Evolutionary conservation across 1,140 invertebrate genomes (phyloP).

Genomic region (Lasioglossum baleicum): DNA sequence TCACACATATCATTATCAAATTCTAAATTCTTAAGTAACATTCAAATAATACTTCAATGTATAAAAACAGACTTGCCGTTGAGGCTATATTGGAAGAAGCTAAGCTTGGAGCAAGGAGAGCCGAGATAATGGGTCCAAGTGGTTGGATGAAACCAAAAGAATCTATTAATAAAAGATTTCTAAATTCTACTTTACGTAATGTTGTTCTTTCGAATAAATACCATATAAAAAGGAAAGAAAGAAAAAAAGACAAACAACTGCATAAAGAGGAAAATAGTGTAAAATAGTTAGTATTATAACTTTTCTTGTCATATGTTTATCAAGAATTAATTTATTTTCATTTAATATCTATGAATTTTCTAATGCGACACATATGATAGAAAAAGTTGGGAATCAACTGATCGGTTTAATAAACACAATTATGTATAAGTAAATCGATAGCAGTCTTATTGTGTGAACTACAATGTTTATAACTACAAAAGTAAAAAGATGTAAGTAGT

Average conservation of each 20-base stretch:
- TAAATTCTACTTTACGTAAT: conserved; percentile 77
- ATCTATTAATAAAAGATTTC: conserved; percentile 83
- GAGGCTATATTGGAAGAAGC: conserved; percentile 84
- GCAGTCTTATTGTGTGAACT: not conserved
- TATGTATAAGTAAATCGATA: not conserved
- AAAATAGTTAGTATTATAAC: conserved; percentile 26
- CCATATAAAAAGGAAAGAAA: conserved; percentile 55
- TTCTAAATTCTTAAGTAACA: not conserved
- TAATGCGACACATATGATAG: not conserved
- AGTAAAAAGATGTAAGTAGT: not conserved
- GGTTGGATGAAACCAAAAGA: conserved; percentile 83
- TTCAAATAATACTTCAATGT: conserved; percentile 13
- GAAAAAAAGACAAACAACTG: conserved; percentile 41
- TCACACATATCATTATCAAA: too few species aligned
- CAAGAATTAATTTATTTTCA: not conserved
- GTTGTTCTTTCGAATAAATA: conserved; percentile 73
- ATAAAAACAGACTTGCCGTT: conserved; percentile 79
- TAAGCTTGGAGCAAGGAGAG: conserved; percentile 81
- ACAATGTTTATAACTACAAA: not conserved
- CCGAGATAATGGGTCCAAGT: conserved; percentile 83
- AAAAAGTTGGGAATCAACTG: not conserved
- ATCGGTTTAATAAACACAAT: not conserved
- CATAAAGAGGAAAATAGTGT: conserved; percentile 19
- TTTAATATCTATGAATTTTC: not conserved
- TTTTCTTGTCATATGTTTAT: not conserved